Base-by-base conservation (phyloP, 2,797 vertebrate genomes). In the Onychomys torridus region DNA sequence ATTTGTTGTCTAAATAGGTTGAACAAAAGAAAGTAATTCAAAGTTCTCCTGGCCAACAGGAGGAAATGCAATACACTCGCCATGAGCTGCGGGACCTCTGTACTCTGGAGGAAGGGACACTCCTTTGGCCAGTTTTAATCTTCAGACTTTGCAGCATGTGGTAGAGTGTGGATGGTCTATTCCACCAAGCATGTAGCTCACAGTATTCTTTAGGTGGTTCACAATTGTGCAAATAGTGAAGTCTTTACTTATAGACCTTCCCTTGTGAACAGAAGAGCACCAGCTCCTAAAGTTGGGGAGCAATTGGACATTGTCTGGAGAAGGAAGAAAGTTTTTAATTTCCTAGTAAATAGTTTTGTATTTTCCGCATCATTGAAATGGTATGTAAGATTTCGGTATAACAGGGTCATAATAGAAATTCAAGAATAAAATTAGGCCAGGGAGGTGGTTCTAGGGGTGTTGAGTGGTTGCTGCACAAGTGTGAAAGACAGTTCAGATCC, bases 1-100 rank as follows among this genome's bases (percentile, higher is more conserved):
- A 90, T 95, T 93, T 73, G 59, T 61, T 96, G 71, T 95, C 77
- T 89, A 65, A 79, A 89, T 89, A 96, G 46, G 81, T 14, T 85
- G 25, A 75, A 73, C 2, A 71, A 46, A 90, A 10, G 91, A 93
- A 46, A 91, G 10, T 78, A 63, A 63, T 90, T 46, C 16, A 29
- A 27, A 88, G 3, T 77, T 93, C 57, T 27, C 14, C 12, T 65
- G 21, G 67, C 13, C 25, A 78, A 32, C 21, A 49, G 9, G 7
- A 94, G 52, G 34, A 84, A 13, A 1, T 37, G 0, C 16, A 71
- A 37, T 46, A 55, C 16, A 55, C 37, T 4, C 76, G 5, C 10
- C 8, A 2, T 84, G 11, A 40, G 19, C 34, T n/a, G 17, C 43
- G 55, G 61, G 19, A 69, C 2, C 14, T 10, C 11, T 49, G 40